phyloP scores from a whole-genome alignment of 2,888 invertebrate genomes.

The Mesorhabditis sp. region DNA sequence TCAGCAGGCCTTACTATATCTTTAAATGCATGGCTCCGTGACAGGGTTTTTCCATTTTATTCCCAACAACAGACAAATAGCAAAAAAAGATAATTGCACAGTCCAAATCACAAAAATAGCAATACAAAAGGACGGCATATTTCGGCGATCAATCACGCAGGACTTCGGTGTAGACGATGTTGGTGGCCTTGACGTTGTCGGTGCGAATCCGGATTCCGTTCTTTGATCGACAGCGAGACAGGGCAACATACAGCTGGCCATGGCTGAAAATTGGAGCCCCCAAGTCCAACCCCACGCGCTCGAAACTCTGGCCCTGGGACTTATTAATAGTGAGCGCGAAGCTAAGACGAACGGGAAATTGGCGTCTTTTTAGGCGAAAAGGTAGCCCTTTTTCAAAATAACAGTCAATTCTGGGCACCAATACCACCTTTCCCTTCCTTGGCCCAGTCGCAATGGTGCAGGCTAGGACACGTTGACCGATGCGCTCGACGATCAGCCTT shows the following conservation, averaged over 20 bases:
- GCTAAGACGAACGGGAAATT: slow-evolving; percentile 7
- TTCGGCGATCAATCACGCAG: neutral
- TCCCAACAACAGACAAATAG: too few species aligned
- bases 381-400: slow-evolving; percentile 47
- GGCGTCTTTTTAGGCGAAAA: neutral
- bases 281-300: slow-evolving; percentile 94
- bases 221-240: neutral
- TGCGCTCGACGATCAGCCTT: neutral
- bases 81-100: too few species aligned
- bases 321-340: slow-evolving; percentile 13
- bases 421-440: neutral
- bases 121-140: too few species aligned
- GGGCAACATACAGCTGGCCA: slow-evolving; percentile 11
- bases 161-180: slow-evolving; percentile 8
- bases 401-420: slow-evolving; percentile 10
- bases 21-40: too few species aligned
- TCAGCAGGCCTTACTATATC: too few species aligned
- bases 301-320: slow-evolving; percentile 72
- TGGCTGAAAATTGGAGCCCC: slow-evolving; percentile 67
- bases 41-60: too few species aligned
- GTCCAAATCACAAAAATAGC: too few species aligned
- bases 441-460: neutral
- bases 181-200: neutral
- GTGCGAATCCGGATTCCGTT: neutral
- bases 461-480: neutral